Evolutionary conservation across 2,888 invertebrate genomes (phyloP), one percentile per base, ranked within the genome.

Genomic region (Muscina levida): DNA sequence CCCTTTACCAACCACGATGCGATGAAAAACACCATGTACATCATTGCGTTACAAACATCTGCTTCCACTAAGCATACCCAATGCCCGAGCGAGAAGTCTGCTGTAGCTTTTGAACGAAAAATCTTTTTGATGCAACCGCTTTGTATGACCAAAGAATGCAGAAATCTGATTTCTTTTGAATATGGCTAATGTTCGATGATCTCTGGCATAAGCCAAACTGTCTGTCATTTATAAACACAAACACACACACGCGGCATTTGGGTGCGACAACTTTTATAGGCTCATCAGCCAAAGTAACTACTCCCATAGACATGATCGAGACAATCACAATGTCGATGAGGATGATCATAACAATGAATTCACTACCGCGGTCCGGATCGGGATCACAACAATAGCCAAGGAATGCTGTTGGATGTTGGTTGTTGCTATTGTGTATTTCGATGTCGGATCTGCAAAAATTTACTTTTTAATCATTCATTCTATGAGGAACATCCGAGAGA

Each of bases 161-260:
- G 48, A 48, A 77, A 81, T 81, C 77, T 81, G 81, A 81, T 81
- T 77, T 77, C 56, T 56, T 53, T 72, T 77, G 77, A 81, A 81
- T 74, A 56, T 62, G 67, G 77, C 81, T 81, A 81, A 81, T 81
- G 81, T 81, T 77, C 74, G 81, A 77, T 77, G 81, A 81, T 81
- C 81, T 81, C 72, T 77, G 81, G 81, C 81, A 81, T 75, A 74
- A 81, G 81, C 74, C 81, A 75, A 72, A 71, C 62, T 75, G 72
- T 77, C 81, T 77, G 81, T 81, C 81, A 77, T 74, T 62, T 42
- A 62, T 62, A 42, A 42, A 62, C 39, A 62, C 66, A 53, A 6
- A 37, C 48, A 19, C 67, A 13, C 13, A 17, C 51, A 39, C 1
- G 6, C 11, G 37, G 26, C 73, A 56, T 67, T 62, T 77, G 77